Evolutionary conservation across 2,113 vertebrate species (phyloP), one percentile per base, ranked within the genome.

Genomic region (Pogona vitticeps): DNA sequence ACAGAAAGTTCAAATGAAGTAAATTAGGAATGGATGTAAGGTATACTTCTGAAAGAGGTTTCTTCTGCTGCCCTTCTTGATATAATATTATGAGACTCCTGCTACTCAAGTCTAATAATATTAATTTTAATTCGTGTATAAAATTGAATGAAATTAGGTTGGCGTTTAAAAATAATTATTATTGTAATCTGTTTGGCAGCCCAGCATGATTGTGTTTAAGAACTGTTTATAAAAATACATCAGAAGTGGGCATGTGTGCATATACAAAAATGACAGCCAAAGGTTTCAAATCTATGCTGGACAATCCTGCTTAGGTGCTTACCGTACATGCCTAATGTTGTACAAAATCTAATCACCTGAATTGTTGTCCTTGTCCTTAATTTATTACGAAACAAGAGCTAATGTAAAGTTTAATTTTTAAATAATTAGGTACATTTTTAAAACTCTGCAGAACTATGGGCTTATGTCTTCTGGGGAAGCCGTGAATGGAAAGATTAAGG

Each of bases 1-100:
- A 91, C 90, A 97, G 86, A 88, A 94, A 90, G 94, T 95, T 90
- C 95, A 92, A 96, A 94, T 92, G 90, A 91, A 92, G 93, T 90
- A 86, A 95, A 94, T 94, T 93, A 92, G 76, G 91, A 95, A 93
- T 87, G 28, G 83, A 92, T 91, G 89, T 86, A 82, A 91, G 89
- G 81, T 87, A 90, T 80, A 75, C 72, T 52, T 90, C 84, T 91
- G 89, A 93, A 90, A 94, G 90, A 67, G 83, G 86, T 91, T 95
- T 92, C 77, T 71, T 82, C 92, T 94, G 88, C 84, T 93, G 40
- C 46, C 87, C 90, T 91, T 94, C 85, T 94, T 85, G 76, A 17
- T 90, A 91, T 87, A 91, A 90, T 90, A 89, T 86, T 75, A 58
- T 84, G 89, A 94, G 76, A 85, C 12, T 2, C 33, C 88, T 21